Conservation (phyloP, 2,888 invertebrate genomes). For the Arenicola marina region DNA sequence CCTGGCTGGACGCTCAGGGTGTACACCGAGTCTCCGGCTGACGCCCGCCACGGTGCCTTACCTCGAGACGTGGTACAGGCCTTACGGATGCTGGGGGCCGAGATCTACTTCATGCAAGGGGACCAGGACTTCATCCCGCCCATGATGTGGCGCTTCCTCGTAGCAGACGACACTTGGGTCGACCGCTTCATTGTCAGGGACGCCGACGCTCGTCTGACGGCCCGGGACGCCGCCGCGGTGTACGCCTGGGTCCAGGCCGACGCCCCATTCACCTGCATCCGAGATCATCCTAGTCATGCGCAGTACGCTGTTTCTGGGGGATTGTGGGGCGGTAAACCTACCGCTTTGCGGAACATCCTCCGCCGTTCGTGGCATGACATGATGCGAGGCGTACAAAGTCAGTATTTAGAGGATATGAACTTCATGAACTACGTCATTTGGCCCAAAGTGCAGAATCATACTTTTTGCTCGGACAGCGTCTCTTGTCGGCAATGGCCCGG, state of each 20-base stretch:
- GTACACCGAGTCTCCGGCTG: conserved; percentile 25
- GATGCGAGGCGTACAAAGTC: conserved; percentile 23
- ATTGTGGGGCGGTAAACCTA: conserved; percentile 33
- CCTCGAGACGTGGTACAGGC: conserved; percentile 20
- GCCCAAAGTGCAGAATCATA: conserved; percentile 28
- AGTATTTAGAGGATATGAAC: conserved; percentile 35
- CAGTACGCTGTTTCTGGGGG: conserved; percentile 34
- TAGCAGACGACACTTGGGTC: conserved; percentile 34
- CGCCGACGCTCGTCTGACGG: conserved; percentile 29
- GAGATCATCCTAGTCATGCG: conserved; percentile 38
- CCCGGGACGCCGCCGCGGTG: conserved; percentile 33
- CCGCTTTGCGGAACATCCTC: conserved; percentile 22
- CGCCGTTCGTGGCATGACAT: conserved; percentile 25
- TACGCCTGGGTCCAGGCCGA: conserved; percentile 33
- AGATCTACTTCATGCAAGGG: conserved; percentile 26
- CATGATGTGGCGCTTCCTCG: conserved; percentile 40
- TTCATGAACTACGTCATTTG: conserved; percentile 30
- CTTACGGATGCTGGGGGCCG: conserved; percentile 23
- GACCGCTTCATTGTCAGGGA: conserved; percentile 35
- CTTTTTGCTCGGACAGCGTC: conserved; percentile 37
- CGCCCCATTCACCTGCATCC: conserved; percentile 32
- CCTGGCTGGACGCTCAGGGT: conserved; percentile 36
- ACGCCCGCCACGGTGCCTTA: conserved; percentile 16
- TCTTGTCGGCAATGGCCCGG: conserved; percentile 31
- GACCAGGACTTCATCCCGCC: conserved; percentile 31